Percentiles rank a stretch among this genome's conserved stretches.
Evolutionary conservation across 2,888 invertebrate species (phyloP).

Genomic region (Furcula furcula): DNA sequence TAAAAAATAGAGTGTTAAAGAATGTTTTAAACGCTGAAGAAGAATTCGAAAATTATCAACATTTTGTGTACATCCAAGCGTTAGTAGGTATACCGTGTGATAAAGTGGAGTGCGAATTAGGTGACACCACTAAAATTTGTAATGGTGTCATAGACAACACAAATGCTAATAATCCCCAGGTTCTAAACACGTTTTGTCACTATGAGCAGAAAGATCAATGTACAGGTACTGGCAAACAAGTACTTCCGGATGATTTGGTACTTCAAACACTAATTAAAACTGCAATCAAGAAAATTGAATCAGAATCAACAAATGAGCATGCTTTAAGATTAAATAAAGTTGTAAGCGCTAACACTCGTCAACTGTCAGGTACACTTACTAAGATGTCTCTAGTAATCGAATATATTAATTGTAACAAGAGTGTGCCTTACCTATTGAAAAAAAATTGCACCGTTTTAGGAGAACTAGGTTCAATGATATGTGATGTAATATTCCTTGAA

Average conservation of each 20-base stretch:
- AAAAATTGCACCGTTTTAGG: slow-evolving; percentile 45
- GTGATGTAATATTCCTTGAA: slow-evolving; percentile 53
- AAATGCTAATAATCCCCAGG: slow-evolving; percentile 58
- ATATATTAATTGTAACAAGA: slow-evolving; percentile 53
- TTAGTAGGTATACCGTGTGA: slow-evolving; percentile 52
- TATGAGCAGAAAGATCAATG: slow-evolving; percentile 41
- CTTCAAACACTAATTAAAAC: slow-evolving; percentile 40
- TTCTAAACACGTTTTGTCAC: slow-evolving; percentile 76
- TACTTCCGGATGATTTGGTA: slow-evolving; percentile 50
- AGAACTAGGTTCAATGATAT: slow-evolving; percentile 47
- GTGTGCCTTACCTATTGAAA: slow-evolving; percentile 33
- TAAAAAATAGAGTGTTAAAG: slow-evolving; percentile 48
- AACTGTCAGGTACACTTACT: slow-evolving; percentile 48
- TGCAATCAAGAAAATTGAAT: slow-evolving; percentile 54
- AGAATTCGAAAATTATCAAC: slow-evolving; percentile 49
- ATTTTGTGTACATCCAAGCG: slow-evolving; percentile 56
- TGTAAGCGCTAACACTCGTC: slow-evolving; percentile 47
- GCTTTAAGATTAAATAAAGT: slow-evolving; percentile 51
- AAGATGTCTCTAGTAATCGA: slow-evolving; percentile 48
- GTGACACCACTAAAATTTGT: slow-evolving; percentile 71
- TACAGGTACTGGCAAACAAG: slow-evolving; percentile 25
- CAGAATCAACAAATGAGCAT: slow-evolving; percentile 36
- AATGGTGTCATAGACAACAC: slow-evolving; percentile 73
- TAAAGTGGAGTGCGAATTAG: slow-evolving; percentile 45
- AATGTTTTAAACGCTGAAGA: slow-evolving; percentile 57